Evolutionary conservation across 2,797 vertebrate genomes (phyloP).

Genomic region (Coilia nasus): DNA sequence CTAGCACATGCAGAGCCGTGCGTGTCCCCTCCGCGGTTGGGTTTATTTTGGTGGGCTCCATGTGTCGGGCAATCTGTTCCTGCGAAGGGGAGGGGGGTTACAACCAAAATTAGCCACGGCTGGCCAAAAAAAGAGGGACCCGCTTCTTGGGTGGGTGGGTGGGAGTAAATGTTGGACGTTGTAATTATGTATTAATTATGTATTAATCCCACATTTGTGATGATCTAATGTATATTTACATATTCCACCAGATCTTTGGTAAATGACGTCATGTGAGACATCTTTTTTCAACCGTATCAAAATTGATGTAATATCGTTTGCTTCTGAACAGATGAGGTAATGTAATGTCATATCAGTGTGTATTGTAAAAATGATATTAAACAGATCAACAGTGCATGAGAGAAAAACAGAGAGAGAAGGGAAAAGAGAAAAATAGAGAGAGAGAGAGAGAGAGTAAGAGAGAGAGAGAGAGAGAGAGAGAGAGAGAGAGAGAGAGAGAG

Average conservation of each 20-base stretch:
- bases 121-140: background rate
- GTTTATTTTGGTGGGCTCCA: slow-evolving; percentile 3
- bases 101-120: slow-evolving; percentile 1
- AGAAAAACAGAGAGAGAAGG: too few species aligned
- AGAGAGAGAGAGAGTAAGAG: background rate
- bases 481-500: background rate
- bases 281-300: background rate
- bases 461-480: background rate
- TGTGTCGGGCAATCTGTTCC: slow-evolving; percentile 12
- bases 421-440: background rate
- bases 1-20: background rate
- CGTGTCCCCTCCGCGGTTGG: background rate
- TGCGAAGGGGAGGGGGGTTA: background rate
- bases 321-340: too few species aligned
- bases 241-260: background rate
- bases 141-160: too few species aligned
- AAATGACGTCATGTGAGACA: background rate
- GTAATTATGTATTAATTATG: background rate
- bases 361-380: too few species aligned
- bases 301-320: background rate
- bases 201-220: background rate
- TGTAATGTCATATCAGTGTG: too few species aligned
- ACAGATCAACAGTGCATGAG: too few species aligned
- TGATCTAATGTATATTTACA: too few species aligned
- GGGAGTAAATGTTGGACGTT: too few species aligned